A percentile compares a stretch with the other conserved stretches of the same genome.
phyloP scores from a whole-genome alignment of 37 sponge, comb jelly and placozoan species.

The Lycopodina hypogea region DNA sequence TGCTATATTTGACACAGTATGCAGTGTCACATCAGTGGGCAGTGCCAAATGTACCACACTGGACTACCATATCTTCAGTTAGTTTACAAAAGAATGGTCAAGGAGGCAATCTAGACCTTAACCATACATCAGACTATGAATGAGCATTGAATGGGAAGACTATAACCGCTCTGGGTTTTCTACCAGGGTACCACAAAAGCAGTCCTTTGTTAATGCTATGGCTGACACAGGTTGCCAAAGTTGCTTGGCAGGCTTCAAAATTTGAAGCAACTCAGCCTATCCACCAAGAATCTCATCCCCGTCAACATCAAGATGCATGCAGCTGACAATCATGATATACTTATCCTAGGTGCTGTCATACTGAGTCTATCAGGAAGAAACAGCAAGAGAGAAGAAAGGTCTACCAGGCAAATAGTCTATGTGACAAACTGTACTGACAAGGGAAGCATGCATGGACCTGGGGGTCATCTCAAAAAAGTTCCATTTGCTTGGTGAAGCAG shows the following conservation, averaged over 20 bases:
- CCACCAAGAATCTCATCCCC: conserved; percentile 30
- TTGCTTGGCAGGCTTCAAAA: conserved; percentile 25
- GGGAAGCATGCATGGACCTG: conserved; percentile 50
- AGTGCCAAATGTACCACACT: conserved; percentile 18
- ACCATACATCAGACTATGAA: conserved; percentile 22
- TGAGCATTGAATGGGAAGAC: conserved; percentile 32
- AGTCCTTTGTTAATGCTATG: conserved; percentile 37
- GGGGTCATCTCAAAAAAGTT: conserved; percentile 33
- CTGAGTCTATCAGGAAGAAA: conserved; percentile 24
- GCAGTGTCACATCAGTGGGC: conserved; percentile 25
- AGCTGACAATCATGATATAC: conserved; percentile 28
- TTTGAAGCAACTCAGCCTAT: conserved; percentile 30
- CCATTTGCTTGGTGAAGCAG: conserved; percentile 14
- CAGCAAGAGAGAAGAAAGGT: conserved; percentile 18
- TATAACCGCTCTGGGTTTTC: conserved; percentile 31
- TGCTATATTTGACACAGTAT: conserved; percentile 26
- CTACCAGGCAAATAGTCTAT: conserved; percentile 40
- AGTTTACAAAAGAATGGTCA: conserved; percentile 24
- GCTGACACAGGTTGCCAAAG: conserved; percentile 38
- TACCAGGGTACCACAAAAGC: conserved; percentile 14
- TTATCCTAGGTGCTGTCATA: conserved; percentile 37
- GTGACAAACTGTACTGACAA: conserved; percentile 28
- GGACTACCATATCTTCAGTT: conserved; percentile 27
- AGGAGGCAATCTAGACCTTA: conserved; percentile 34
- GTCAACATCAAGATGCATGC: conserved; percentile 36